These are phyloP conservation scores for Leptinotarsa juncta DNA, from an alignment of 2,888 invertebrate genomes.

Conservation along the genomic window DNA sequence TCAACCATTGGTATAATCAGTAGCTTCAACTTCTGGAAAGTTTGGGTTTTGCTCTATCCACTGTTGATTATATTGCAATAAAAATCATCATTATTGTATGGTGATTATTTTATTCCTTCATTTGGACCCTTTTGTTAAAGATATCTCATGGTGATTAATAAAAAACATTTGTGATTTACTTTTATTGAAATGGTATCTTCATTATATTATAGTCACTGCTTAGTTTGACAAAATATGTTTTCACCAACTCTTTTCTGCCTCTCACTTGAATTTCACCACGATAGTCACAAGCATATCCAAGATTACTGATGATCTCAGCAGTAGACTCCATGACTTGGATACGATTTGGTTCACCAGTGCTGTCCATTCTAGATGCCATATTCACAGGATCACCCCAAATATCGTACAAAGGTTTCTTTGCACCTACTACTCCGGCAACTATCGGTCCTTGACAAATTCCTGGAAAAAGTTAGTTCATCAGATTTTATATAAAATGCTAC, in stretches of 20 bases:
- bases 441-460: conserved; percentile 92
- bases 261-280: conserved; percentile 80
- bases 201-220: conserved; percentile 66
- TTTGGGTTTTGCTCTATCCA: too few species aligned
- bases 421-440: conserved; percentile 94
- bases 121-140: too few species aligned
- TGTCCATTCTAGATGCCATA: conserved; percentile 96
- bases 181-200: conserved; percentile 14
- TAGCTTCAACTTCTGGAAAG: too few species aligned
- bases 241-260: conserved; percentile 74
- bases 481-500: too few species aligned
- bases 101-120: too few species aligned
- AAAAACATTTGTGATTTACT: background rate
- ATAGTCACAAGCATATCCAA: conserved; percentile 76
- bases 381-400: conserved; percentile 98
- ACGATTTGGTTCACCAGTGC: conserved; percentile 77
- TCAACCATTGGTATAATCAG: too few species aligned
- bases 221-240: conserved; percentile 79
- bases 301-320: conserved; percentile 74
- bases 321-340: conserved; percentile 75
- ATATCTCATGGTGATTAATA: too few species aligned
- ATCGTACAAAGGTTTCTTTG: conserved; percentile 93
- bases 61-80: too few species aligned
- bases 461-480: conserved; percentile 58
- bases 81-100: too few species aligned